These are phyloP conservation scores for Drosophila lini DNA, from an alignment of 1,140 invertebrate genomes.

Conservation along the genomic window DNA sequence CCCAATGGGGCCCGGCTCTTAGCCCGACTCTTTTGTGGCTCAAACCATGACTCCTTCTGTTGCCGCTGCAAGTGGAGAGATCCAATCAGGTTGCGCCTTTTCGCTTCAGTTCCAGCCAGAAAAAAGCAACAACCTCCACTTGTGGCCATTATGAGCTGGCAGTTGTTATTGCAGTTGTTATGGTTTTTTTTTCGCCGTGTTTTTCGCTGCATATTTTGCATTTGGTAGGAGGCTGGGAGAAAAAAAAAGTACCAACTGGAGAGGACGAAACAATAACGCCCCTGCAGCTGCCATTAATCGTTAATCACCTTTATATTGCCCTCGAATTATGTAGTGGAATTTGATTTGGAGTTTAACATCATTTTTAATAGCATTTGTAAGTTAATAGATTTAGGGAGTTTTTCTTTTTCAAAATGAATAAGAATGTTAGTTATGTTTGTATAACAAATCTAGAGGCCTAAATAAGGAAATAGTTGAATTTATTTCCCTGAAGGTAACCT, in stretches of 20 bases:
- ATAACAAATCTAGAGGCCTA: too few relatives aligned
- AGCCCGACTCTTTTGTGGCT: conserved; percentile 35
- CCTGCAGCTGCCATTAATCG: conserved; percentile 80
- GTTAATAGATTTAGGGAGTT: too few relatives aligned
- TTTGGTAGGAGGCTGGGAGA: conserved; percentile 66
- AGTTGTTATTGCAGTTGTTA: conserved; percentile 57
- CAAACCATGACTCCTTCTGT: conserved; percentile 33
- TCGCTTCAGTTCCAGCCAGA: conserved; percentile 58
- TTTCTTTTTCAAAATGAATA: too few relatives aligned
- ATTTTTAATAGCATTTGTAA: too few relatives aligned
- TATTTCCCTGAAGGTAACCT: background rate
- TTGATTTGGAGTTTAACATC: background rate
- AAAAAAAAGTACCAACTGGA: conserved; percentile 23
- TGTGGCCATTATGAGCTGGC: conserved; percentile 74
- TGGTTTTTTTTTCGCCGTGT: conserved; percentile 44
- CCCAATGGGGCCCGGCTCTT: conserved; percentile 45
- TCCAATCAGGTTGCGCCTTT: conserved; percentile 79
- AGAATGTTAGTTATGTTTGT: too few relatives aligned
- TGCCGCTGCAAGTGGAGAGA: conserved; percentile 72
- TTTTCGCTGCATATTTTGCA: conserved; percentile 72
- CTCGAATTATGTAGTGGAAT: conserved; percentile 22
- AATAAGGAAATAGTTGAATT: background rate
- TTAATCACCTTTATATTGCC: conserved; percentile 60
- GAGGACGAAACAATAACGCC: conserved; percentile 58
- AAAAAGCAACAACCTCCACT: conserved; percentile 53